Percentiles rank a stretch among this genome's conserved stretches.
These are phyloP conservation scores for Oreohelix idahoensis DNA, from an alignment of 1,140 invertebrate species.

Conservation along the genomic window DNA sequence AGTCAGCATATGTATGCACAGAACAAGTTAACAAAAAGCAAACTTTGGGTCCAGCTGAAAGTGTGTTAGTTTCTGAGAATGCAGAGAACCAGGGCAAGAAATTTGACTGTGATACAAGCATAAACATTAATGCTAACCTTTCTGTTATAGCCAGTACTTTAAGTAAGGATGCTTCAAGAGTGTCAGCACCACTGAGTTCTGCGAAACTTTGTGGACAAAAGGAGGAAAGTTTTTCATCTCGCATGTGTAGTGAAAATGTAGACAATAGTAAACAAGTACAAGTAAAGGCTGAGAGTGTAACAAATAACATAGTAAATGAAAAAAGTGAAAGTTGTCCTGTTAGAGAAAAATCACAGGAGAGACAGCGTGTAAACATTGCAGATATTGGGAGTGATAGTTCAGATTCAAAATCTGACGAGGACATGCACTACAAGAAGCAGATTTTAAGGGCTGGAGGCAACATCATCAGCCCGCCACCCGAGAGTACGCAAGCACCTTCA, in stretches of 20 bases:
- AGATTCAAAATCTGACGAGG: slow-evolving; percentile 51
- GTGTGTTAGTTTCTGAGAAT: neutral
- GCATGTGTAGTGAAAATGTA: neutral
- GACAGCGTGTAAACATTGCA: slow-evolving; percentile 36
- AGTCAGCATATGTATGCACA: neutral
- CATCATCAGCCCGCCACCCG: slow-evolving; percentile 49
- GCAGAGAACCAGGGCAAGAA: neutral
- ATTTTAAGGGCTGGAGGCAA: slow-evolving; percentile 60
- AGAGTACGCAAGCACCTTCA: slow-evolving; percentile 55
- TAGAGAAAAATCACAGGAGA: slow-evolving; percentile 24
- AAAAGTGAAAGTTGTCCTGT: slow-evolving; percentile 10
- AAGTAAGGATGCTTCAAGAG: neutral
- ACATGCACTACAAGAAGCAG: slow-evolving; percentile 72
- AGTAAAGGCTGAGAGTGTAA: neutral
- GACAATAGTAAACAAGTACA: neutral
- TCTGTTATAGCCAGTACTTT: neutral
- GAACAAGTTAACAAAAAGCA: neutral
- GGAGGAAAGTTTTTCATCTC: neutral
- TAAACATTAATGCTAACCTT: neutral
- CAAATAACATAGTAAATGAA: neutral
- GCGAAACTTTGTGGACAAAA: neutral
- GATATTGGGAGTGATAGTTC: slow-evolving; percentile 3
- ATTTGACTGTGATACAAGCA: neutral
- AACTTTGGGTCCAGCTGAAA: neutral
- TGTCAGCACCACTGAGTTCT: neutral